Base-by-base conservation (phyloP, 2,888 invertebrate genomes). In the Girardia tigrina region DNA sequence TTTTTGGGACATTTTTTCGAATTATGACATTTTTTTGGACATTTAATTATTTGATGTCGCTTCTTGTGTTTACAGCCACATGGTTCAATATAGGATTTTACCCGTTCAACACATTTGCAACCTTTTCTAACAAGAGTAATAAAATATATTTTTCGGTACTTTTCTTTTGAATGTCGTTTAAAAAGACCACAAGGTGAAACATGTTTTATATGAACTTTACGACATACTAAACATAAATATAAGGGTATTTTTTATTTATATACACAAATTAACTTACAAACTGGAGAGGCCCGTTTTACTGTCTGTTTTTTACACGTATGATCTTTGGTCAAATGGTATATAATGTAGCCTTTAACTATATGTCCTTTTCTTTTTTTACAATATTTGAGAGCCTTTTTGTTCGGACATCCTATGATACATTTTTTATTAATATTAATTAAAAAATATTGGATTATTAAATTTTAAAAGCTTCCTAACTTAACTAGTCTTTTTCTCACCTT, bases 171-270 rank as follows among this genome's bases (percentile, higher is more conserved):
- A 56, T 56, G 56, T 56, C 56, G 4, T n/a, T 56, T 56, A n/a
- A 56, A 56, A 56, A 8, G 23, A 16, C 27, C 26, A 56, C 75
- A 75, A 2, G 28, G 28, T 23, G 75, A 70, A 2, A 75, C 75
- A 26, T 71, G 75, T 8, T 70, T 69, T 8, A 75, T 12, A 4
- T 28, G 2, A 20, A 75, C 71, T 28, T 71, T 71, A 26, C 75
- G 70, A 23, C 75, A 75, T 42, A 74, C 74, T 74, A 28, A 72
- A 27, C 12, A 27, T 27, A 70, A 70, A 23, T 70, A 70, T 70
- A 70, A 70, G 26, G 20, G n/a, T 6, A 12, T 72, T 72, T 2
- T 72, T 72, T 20, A 20, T 56, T 4, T 12, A 12, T 4, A 56
- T 56, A 20, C 23, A n/a, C n/a, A n/a, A 56, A 12, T 56, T 8